Percentiles rank a stretch among this genome's conserved stretches.
Conservation (phyloP, 2,797 vertebrate species). For the Tenualosa thibaudeaui region DNA sequence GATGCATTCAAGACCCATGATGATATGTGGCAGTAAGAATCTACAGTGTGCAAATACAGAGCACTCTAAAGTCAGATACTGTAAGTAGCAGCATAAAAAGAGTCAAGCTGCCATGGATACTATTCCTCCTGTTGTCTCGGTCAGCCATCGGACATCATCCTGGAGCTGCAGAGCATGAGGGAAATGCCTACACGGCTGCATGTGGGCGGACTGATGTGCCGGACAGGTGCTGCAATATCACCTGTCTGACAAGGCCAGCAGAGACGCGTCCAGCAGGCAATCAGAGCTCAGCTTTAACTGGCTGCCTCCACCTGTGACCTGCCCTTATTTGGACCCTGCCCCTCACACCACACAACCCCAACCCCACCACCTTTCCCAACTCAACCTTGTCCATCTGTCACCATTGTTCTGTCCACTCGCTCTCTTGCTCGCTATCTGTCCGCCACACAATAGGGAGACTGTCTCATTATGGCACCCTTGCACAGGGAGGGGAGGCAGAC, state of each 20-base stretch:
- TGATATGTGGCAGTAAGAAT: not conserved
- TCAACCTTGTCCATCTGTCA: not conserved
- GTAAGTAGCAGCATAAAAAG: not conserved
- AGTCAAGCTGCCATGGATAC: not conserved
- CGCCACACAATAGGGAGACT: constrained; percentile 49
- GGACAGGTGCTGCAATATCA: constrained; percentile 49
- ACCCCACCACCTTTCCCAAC: not conserved
- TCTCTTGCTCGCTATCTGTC: constrained; percentile 29
- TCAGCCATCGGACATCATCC: not conserved
- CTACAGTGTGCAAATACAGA: not conserved
- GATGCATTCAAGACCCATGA: not conserved
- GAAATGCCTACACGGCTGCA: not conserved
- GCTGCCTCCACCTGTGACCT: constrained; percentile 33
- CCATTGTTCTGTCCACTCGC: not conserved
- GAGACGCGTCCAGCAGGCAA: constrained; percentile 39
- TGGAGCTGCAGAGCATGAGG: not conserved
- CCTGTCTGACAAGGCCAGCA: constrained; percentile 37
- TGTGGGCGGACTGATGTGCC: constrained; percentile 40
- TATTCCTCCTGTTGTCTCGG: not conserved
- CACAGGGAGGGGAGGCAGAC: constrained; percentile 60
- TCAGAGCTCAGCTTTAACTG: constrained; percentile 40
- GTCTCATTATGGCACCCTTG: constrained; percentile 51
- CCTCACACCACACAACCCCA: constrained; percentile 34
- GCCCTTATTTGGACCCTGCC: constrained; percentile 12
- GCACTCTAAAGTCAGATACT: not conserved